A percentile compares a stretch with the other conserved stretches of the same genome.
phyloP scores from a whole-genome alignment of 2,888 invertebrate genomes.

The Stenodema calcarata region DNA sequence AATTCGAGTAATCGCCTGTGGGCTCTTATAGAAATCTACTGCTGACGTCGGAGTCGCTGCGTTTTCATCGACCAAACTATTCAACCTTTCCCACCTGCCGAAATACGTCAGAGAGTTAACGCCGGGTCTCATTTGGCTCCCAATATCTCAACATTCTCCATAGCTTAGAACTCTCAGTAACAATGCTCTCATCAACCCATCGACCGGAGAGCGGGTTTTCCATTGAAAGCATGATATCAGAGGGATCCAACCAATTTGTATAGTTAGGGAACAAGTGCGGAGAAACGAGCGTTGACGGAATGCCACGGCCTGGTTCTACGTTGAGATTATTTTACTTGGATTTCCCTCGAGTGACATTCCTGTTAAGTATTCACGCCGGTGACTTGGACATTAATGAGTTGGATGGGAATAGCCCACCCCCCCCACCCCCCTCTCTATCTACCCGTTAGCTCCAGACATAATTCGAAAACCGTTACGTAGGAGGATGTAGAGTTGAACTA shows the following conservation, averaged over 20 bases:
- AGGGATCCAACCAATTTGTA: background rate
- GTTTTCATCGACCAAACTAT: too few relatives aligned
- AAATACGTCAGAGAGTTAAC: background rate
- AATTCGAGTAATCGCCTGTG: too few relatives aligned
- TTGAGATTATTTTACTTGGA: background rate
- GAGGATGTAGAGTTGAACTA: too few relatives aligned
- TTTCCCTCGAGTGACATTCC: background rate
- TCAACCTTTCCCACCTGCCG: too few relatives aligned
- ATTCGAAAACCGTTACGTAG: too few relatives aligned
- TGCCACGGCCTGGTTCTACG: background rate
- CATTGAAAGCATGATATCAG: background rate
- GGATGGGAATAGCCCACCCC: background rate
- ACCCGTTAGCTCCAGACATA: too few relatives aligned
- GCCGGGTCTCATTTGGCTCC: background rate
- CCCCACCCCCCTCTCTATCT: background rate
- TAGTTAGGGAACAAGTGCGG: background rate
- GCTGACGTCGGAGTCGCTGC: too few relatives aligned
- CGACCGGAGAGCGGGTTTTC: background rate
- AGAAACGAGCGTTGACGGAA: background rate
- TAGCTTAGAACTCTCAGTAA: background rate
- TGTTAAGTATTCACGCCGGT: background rate
- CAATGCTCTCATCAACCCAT: background rate
- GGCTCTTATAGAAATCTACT: too few relatives aligned
- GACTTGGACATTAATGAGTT: background rate
- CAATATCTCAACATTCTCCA: background rate